Conservation (phyloP, 53 echinoderm and acorn worm species). For the Actinopyga echinites region DNA sequence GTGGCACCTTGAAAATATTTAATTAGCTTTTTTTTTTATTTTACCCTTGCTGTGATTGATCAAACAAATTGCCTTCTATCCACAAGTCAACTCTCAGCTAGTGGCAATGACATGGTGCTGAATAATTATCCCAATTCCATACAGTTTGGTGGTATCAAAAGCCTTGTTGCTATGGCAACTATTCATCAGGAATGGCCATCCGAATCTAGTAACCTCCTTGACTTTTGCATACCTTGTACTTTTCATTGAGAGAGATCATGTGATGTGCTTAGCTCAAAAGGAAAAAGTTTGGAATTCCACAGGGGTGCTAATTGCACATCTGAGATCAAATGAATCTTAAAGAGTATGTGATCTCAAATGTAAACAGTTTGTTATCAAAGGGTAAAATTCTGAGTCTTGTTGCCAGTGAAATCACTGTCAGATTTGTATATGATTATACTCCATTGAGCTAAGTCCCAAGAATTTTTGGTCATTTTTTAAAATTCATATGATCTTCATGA, state of each 20-base stretch:
- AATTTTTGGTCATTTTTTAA: too few species aligned
- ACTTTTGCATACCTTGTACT: slow-evolving; percentile 17
- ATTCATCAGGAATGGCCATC: slow-evolving; percentile 22
- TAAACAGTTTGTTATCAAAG: too few species aligned
- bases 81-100: too few species aligned
- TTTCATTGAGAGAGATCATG: slow-evolving; percentile 31
- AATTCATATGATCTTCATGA: too few species aligned
- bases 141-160: neutral
- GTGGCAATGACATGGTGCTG: neutral
- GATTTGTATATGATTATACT: too few species aligned
- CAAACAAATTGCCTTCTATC: too few species aligned
- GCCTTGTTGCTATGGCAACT: slow-evolving; percentile 6
- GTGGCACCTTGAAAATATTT: too few species aligned
- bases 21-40: too few species aligned
- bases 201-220: neutral
- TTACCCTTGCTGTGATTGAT: too few species aligned
- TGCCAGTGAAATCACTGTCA: too few species aligned
- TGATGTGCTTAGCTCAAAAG: neutral
- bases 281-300: slow-evolving; percentile 33
- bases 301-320: slow-evolving; percentile 22
- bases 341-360: neutral
- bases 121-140: slow-evolving; percentile 35
- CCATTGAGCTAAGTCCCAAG: too few species aligned
- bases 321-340: slow-evolving; percentile 15
- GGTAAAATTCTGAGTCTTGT: too few species aligned